phyloP scores from a whole-genome alignment of 2,888 invertebrate genomes.

The Catocala nupta region DNA sequence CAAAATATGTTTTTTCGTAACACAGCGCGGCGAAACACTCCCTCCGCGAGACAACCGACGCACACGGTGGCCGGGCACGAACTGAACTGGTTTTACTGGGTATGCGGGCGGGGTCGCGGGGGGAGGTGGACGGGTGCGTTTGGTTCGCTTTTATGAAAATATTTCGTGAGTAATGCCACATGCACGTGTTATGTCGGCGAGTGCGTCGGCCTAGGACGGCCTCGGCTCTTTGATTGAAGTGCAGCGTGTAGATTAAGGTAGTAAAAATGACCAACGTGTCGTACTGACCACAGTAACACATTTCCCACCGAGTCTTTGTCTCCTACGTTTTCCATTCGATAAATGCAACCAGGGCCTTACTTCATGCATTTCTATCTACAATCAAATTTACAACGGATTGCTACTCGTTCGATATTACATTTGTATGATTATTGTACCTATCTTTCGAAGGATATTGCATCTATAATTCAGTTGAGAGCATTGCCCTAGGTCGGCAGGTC shows the following conservation, averaged over 20 bases:
- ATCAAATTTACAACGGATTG: slow-evolving; percentile 73
- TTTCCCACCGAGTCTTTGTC: slow-evolving; percentile 66
- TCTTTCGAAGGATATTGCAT: slow-evolving; percentile 56
- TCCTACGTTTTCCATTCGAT: slow-evolving; percentile 65
- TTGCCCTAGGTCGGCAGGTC: slow-evolving; percentile 46
- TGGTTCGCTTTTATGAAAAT: slow-evolving; percentile 86
- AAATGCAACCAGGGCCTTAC: slow-evolving; percentile 59
- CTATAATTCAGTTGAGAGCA: slow-evolving; percentile 54
- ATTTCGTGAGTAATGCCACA: slow-evolving; percentile 84
- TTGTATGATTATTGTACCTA: slow-evolving; percentile 52
- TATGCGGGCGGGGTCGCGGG: slow-evolving; percentile 62
- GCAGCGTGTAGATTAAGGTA: slow-evolving; percentile 73
- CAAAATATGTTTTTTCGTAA: slow-evolving; percentile 83
- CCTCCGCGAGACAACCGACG: slow-evolving; percentile 69
- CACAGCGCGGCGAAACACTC: slow-evolving; percentile 72
- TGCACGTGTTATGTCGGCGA: slow-evolving; percentile 84
- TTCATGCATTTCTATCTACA: slow-evolving; percentile 71
- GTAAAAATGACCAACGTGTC: slow-evolving; percentile 60
- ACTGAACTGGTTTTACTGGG: slow-evolving; percentile 84
- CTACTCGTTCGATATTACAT: slow-evolving; percentile 62
- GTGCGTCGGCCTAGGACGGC: slow-evolving; percentile 85
- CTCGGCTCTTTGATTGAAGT: slow-evolving; percentile 82
- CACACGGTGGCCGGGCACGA: slow-evolving; percentile 83
- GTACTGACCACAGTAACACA: slow-evolving; percentile 53
- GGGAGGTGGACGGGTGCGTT: slow-evolving; percentile 78